Base-by-base conservation (phyloP, 2,888 invertebrate species). In the Pachliopta kotzebuea region DNA sequence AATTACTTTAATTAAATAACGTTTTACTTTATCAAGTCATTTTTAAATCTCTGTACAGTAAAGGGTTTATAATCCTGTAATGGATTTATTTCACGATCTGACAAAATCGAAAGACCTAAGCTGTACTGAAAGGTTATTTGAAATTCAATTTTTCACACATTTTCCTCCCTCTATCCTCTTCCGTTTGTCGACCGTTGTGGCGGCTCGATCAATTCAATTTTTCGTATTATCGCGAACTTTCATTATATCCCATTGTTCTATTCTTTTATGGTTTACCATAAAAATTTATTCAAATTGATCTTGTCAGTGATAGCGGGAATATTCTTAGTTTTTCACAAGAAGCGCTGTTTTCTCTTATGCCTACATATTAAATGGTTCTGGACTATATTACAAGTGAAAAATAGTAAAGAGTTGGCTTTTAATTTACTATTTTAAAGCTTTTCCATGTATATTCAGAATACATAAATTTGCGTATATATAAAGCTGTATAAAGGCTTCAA, bases 121-220 rank as follows among this genome's bases (percentile, higher is more conserved):
- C 42, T 20, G 26, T 24, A 31, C 23, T 37, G 42, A 57, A 62
- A 62, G 52, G 57, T 53, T 62, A 53, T 52, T 62, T 58, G 45
- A 63, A 63, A 52, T 58, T 58, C 37, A 58, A 63, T 58, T 58
- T 63, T 58, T 58, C 58, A 29, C 58, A 53, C 58, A 58, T 63
- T 58, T 63, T 42, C 37, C 20, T 45, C 42, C 24, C 53, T 21
- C 45, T 26, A 63, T 63, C 45, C 54, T 58, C 63, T 58, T 58
- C 53, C 45, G 57, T 53, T 58, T 58, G 58, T 54, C 26, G 58
- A 24, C 53, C 54, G 63, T 57, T 58, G 63, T 29, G 57, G 26
- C 63, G 53, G 29, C 45, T 58, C 57, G 58, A 63, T 63, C 58
- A 63, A 63, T 63, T 57, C 63, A 63, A 63, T 63, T 63, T 63